phyloP scores from a whole-genome alignment of 2,797 vertebrate species.

The Gadopsis bispinosus region DNA sequence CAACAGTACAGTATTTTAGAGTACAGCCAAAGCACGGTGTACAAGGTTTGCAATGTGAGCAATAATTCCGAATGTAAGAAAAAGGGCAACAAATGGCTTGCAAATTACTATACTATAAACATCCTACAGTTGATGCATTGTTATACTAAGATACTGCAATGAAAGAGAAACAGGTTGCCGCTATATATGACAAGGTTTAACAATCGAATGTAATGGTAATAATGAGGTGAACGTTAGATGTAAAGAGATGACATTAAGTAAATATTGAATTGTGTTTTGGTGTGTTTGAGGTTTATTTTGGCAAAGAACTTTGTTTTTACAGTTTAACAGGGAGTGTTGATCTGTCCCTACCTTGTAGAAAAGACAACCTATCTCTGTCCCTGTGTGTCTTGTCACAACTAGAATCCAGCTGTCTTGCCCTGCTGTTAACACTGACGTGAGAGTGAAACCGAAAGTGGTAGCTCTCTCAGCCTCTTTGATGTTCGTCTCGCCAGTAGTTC shows the following conservation, averaged over 20 bases:
- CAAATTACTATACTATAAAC: background rate
- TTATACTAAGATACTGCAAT: background rate
- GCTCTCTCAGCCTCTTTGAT: constrained; percentile 44
- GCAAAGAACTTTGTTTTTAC: background rate
- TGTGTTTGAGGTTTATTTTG: background rate
- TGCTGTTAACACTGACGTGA: constrained; percentile 52
- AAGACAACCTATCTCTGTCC: background rate
- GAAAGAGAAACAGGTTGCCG: background rate
- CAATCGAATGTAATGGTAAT: too few species aligned
- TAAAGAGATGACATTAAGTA: background rate
- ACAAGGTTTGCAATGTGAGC: background rate
- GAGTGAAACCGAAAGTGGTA: constrained; percentile 16
- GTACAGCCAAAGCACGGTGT: background rate
- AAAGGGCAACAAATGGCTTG: background rate
- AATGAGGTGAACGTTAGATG: too few species aligned
- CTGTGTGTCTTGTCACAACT: background rate
- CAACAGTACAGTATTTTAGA: background rate
- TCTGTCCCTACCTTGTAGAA: background rate
- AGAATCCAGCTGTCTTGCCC: background rate
- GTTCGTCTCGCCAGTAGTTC: constrained; percentile 15
- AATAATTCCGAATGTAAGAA: background rate
- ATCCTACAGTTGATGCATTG: background rate
- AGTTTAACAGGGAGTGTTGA: background rate
- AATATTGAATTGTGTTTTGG: background rate
- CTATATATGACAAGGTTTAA: background rate